Percentiles rank a stretch among this genome's conserved stretches.
Evolutionary conservation across 2,888 invertebrate species (phyloP).

Genomic region (Itoplectis maculator): DNA sequence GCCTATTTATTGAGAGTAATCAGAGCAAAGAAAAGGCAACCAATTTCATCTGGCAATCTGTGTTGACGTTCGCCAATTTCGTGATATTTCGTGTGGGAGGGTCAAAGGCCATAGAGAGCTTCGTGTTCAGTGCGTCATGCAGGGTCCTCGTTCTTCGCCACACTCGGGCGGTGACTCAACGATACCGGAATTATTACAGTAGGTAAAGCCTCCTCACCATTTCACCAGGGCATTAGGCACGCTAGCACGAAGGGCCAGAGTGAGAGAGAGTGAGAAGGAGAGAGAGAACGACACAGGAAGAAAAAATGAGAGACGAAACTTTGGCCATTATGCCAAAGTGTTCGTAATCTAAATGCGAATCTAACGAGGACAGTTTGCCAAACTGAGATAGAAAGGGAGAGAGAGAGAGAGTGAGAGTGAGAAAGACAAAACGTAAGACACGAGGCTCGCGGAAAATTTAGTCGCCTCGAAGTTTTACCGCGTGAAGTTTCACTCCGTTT

Average conservation of each 20-base stretch:
- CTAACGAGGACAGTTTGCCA: constrained; percentile 76
- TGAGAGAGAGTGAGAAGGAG: constrained; percentile 33
- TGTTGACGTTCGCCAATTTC: background rate
- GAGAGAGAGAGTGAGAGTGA: constrained; percentile 17
- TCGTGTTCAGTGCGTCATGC: constrained; percentile 22
- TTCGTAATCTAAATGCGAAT: constrained; percentile 80
- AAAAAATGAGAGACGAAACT: constrained; percentile 73
- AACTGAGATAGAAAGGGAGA: constrained; percentile 53
- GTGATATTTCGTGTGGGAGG: constrained; percentile 6
- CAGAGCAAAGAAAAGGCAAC: background rate
- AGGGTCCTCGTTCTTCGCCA: constrained; percentile 15
- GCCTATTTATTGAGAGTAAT: background rate
- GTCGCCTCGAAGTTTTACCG: constrained; percentile 52
- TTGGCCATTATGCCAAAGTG: constrained; percentile 74
- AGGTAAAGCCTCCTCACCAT: constrained; percentile 42
- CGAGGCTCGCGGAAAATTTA: constrained; percentile 32
- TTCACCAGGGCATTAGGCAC: constrained; percentile 45
- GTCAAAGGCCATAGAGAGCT: background rate
- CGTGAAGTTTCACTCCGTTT: constrained; percentile 40
- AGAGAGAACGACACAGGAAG: constrained; percentile 44
- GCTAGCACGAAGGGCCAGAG: constrained; percentile 30
- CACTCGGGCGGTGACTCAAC: constrained; percentile 40
- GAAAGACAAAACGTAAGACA: constrained; percentile 14
- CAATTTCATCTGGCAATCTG: background rate
- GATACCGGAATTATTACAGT: constrained; percentile 56